These are phyloP conservation scores for Osmerus mordax DNA, from an alignment of 2,113 vertebrate species.

Conservation along the genomic window DNA sequence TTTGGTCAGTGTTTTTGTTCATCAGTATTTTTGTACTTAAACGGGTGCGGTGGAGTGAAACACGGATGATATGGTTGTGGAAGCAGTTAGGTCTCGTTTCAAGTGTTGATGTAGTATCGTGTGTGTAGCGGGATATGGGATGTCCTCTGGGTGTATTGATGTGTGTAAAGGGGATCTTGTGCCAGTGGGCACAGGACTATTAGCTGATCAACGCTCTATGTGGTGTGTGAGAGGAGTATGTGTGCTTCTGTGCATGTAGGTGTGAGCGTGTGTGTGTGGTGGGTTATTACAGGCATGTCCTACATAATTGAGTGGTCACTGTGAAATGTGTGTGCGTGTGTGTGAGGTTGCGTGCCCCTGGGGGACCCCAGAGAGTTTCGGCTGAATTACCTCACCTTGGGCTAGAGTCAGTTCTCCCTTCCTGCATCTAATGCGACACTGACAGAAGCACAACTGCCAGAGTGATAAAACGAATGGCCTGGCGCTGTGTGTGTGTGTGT, in stretches of 20 bases:
- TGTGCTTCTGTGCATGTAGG: not conserved
- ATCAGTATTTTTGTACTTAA: too few species aligned
- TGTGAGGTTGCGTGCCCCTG: not conserved
- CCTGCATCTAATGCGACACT: slow-evolving; percentile 13
- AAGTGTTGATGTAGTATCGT: not conserved
- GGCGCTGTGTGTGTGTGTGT: slow-evolving; percentile 10
- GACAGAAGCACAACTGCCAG: slow-evolving; percentile 31
- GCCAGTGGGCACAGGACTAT: slow-evolving; percentile 2
- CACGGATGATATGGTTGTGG: too few species aligned
- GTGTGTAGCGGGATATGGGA: not conserved
- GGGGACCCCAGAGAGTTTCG: not conserved
- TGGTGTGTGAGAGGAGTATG: not conserved
- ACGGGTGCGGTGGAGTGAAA: too few species aligned
- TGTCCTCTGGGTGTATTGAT: not conserved
- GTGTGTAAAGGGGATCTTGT: slow-evolving; percentile 28
- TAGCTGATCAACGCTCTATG: not conserved
- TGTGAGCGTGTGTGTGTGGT: slow-evolving; percentile 9
- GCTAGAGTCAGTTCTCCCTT: slow-evolving; percentile 12
- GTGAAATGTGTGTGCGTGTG: not conserved
- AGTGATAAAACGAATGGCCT: slow-evolving; percentile 28
- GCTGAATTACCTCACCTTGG: slow-evolving; percentile 25
- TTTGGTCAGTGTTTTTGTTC: too few species aligned
- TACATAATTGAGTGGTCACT: not conserved
- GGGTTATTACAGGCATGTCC: not conserved
- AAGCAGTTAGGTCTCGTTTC: not conserved